phyloP scores from a whole-genome alignment of 2,113 vertebrate species.

The Chrysemys picta region DNA sequence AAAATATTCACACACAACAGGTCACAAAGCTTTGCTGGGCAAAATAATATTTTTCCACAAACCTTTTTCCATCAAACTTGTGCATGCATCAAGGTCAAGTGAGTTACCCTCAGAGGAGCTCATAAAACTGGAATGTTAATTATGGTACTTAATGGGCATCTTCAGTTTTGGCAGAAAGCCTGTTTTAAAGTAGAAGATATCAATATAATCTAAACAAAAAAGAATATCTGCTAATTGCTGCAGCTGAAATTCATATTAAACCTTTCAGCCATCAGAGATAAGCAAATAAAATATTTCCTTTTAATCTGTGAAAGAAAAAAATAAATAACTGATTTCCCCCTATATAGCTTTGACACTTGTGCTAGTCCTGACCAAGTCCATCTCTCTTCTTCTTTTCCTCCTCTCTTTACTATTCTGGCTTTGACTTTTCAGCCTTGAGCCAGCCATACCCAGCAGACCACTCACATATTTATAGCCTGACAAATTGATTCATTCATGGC shows the following conservation, averaged over 20 bases:
- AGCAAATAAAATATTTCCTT: slow-evolving; percentile 23
- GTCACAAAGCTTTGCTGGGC: background rate
- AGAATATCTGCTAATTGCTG: background rate
- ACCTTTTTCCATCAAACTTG: background rate
- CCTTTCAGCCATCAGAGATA: background rate
- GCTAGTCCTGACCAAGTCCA: background rate
- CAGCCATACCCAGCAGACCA: background rate
- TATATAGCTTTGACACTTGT: background rate
- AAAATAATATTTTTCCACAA: background rate
- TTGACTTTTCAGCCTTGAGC: slow-evolving; percentile 12
- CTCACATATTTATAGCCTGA: background rate
- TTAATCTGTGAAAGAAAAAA: background rate
- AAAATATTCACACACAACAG: background rate
- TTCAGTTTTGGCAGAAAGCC: background rate
- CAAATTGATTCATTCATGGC: slow-evolving; percentile 15
- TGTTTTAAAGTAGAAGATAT: background rate
- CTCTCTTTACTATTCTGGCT: background rate
- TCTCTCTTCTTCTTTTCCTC: background rate
- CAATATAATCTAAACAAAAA: background rate
- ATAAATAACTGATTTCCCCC: background rate
- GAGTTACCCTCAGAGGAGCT: background rate
- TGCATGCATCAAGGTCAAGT: background rate
- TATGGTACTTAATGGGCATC: background rate
- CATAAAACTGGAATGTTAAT: background rate
- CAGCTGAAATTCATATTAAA: background rate